Percentiles rank a stretch among this genome's conserved stretches.
Evolutionary conservation across 2,888 invertebrate species (phyloP).

Genomic region (Glaucopsyche alexis): DNA sequence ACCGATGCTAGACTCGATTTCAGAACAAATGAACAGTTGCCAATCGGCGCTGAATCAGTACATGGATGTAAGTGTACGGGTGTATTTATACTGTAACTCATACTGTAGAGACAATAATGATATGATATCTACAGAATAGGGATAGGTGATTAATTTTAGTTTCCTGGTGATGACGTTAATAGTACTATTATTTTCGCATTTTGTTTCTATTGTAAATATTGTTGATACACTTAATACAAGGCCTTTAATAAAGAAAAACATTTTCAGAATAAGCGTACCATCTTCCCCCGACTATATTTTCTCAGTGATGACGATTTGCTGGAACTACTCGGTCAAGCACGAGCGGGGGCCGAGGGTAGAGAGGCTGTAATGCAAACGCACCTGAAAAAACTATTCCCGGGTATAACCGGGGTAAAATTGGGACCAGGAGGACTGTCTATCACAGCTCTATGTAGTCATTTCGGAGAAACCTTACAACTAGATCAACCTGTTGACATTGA

Average conservation of each 20-base stretch:
- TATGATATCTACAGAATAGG: too few species aligned
- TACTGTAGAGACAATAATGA: neutral
- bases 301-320: conserved; percentile 98
- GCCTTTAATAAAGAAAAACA: neutral
- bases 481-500: conserved; percentile 85
- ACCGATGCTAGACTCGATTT: conserved; percentile 87
- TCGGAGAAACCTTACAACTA: conserved; percentile 87
- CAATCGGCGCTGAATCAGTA: conserved; percentile 97
- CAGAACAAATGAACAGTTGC: conserved; percentile 93
- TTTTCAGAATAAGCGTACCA: conserved; percentile 91
- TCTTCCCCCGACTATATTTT: conserved; percentile 97
- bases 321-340: conserved; percentile 96
- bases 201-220: too few species aligned
- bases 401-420: conserved; percentile 89
- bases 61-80: conserved; percentile 85
- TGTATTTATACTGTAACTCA: neutral
- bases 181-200: too few species aligned
- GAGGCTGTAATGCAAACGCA: conserved; percentile 95
- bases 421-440: conserved; percentile 76
- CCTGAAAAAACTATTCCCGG: conserved; percentile 97
- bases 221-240: too few species aligned
- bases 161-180: too few species aligned
- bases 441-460: conserved; percentile 85
- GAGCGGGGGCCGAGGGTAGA: conserved; percentile 81
- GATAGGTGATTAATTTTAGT: too few species aligned